Evolutionary conservation across 2,888 invertebrate species (phyloP).

Genomic region (Caenorhabditis drosophilae): DNA sequence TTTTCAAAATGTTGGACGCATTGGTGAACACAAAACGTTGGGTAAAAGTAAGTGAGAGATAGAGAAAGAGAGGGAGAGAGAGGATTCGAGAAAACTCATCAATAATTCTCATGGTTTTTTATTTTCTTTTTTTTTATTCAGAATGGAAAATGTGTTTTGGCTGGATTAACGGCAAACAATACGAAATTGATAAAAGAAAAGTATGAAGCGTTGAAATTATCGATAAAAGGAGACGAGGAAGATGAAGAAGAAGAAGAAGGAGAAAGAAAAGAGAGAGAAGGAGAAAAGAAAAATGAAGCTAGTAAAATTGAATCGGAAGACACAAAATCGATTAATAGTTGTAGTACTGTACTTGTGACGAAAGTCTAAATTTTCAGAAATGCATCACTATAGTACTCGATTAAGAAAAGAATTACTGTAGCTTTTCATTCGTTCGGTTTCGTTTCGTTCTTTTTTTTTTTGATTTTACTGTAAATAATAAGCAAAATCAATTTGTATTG

Average conservation of each 20-base stretch:
- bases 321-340: no score
- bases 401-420: no score
- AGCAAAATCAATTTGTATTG: not conserved
- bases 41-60: constrained; percentile 10
- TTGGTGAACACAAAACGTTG: constrained; percentile 21
- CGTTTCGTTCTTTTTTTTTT: not conserved
- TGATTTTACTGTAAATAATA: not conserved
- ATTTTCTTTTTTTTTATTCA: constrained; percentile 2
- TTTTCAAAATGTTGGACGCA: constrained; percentile 30
- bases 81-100: not conserved
- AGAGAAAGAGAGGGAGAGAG: not conserved
- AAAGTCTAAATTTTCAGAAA: no score
- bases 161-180: constrained; percentile 26
- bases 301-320: no score
- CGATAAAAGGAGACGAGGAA: not conserved
- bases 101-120: not conserved
- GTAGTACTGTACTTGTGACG: no score
- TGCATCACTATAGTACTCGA: no score
- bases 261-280: no score
- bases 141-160: constrained; percentile 30
- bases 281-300: no score
- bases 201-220: constrained; percentile 18
- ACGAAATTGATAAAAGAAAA: constrained; percentile 10
- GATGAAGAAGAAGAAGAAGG: not conserved
- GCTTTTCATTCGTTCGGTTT: not conserved